A percentile compares a stretch with the other conserved stretches of the same genome.
Evolutionary conservation across 1,140 invertebrate genomes (phyloP).

Genomic region (Charaxes varanes): DNA sequence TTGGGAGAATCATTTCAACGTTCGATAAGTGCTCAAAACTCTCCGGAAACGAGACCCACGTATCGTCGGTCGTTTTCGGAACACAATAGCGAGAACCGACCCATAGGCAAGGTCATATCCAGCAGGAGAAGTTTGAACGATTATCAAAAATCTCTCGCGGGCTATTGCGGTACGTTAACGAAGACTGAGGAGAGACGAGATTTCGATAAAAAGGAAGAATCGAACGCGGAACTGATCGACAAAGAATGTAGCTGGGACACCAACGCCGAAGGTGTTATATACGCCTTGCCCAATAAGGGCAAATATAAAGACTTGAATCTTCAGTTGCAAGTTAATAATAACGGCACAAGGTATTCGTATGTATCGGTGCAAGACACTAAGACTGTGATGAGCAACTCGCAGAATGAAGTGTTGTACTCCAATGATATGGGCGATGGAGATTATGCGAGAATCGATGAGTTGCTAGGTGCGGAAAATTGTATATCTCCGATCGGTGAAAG

Average conservation of each 20-base stretch:
- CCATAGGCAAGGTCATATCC: slow-evolving; percentile 71
- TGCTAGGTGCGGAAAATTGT: slow-evolving; percentile 62
- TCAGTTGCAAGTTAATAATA: slow-evolving; percentile 68
- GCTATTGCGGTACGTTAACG: slow-evolving; percentile 40
- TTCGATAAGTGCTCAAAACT: slow-evolving; percentile 67
- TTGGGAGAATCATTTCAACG: slow-evolving; percentile 68
- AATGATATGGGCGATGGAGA: slow-evolving; percentile 61
- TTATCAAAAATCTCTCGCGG: slow-evolving; percentile 66
- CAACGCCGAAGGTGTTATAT: slow-evolving; percentile 69
- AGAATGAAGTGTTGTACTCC: slow-evolving; percentile 60
- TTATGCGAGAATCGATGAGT: slow-evolving; percentile 62
- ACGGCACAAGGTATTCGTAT: slow-evolving; percentile 66
- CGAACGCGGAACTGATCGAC: slow-evolving; percentile 43
- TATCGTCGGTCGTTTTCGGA: slow-evolving; percentile 81
- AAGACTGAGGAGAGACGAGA: slow-evolving; percentile 29
- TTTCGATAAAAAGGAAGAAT: slow-evolving; percentile 43
- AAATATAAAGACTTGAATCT: slow-evolving; percentile 71
- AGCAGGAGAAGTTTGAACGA: slow-evolving; percentile 77
- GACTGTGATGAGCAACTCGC: slow-evolving; percentile 63
- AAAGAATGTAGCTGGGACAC: slow-evolving; percentile 69
- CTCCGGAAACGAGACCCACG: slow-evolving; percentile 71
- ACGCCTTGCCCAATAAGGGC: slow-evolving; percentile 70
- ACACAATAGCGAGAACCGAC: slow-evolving; percentile 62
- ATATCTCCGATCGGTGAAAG: slow-evolving; percentile 52
- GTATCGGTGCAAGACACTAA: slow-evolving; percentile 64